These are phyloP conservation scores for Lacerta bilineata DNA, from an alignment of 2,797 vertebrate species.

Conservation along the genomic window DNA sequence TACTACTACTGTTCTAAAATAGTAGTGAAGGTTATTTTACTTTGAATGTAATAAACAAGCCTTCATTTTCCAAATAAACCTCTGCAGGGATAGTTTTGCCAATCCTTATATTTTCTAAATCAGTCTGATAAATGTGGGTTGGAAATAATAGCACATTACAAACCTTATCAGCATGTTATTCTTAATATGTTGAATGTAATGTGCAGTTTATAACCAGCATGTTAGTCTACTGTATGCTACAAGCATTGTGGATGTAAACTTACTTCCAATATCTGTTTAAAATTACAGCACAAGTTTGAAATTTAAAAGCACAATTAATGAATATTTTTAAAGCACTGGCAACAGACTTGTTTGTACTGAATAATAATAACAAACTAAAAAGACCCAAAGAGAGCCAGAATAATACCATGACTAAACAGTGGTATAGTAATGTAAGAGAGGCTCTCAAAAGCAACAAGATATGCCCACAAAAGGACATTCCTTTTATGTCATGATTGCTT, in stretches of 20 bases:
- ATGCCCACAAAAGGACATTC: background rate
- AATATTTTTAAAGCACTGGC: background rate
- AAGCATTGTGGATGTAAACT: background rate
- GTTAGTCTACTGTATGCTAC: background rate
- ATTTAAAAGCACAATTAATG: background rate
- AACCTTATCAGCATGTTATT: background rate
- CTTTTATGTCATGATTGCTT: conserved; percentile 15
- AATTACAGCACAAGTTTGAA: background rate
- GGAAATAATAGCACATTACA: background rate
- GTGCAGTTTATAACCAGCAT: background rate
- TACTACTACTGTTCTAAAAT: background rate
- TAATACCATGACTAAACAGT: conserved; percentile 1
- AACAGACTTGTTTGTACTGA: background rate
- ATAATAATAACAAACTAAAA: background rate
- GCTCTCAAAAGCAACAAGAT: conserved; percentile 5
- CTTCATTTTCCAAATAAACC: background rate
- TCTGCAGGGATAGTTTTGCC: background rate
- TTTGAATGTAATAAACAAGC: background rate
- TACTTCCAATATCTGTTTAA: too few relatives aligned
- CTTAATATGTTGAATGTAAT: background rate
- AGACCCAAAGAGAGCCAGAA: background rate
- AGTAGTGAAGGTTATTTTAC: background rate
- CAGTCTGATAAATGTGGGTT: background rate
- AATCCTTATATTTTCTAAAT: background rate
- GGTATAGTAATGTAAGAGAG: background rate